Base-by-base conservation (phyloP, 2,888 invertebrate species). In the Calliphora vomitoria region DNA sequence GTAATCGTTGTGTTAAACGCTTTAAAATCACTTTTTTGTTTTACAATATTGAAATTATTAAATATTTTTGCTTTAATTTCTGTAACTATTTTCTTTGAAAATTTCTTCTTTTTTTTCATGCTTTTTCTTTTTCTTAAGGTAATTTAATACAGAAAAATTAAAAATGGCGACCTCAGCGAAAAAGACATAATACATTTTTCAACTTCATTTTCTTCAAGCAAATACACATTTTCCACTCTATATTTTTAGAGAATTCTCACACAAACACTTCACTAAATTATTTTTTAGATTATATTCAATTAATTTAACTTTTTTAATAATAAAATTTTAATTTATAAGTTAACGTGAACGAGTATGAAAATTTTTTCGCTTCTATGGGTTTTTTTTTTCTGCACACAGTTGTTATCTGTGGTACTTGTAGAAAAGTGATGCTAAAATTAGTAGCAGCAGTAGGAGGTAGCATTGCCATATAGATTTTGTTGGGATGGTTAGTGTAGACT, bases 101-200 rank as follows among this genome's bases (percentile, higher is more conserved):
- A 58, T 80, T 80, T 85, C 60, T 62, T 76, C 69, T 41, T 80
- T 79, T 84, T 84, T 79, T 58, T 84, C 66, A 79, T 79, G 58
- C 66, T 80, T 80, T 80, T 84, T 64, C 72, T 80, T 74, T 44
- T 76, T 25, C 25, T 83, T 50, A 38, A 85, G 79, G 79, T 85
- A 85, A 85, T 85, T 85, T 79, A 85, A 85, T 79, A 85, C 84
- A 74, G 79, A 85, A 80, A 85, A 80, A 85, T 85, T 80, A 80
- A 85, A 85, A 80, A 85, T 85, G 85, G 85, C 85, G 85, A 80
- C 85, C 60, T 38, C 75, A 53, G 35, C 53, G 60, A 62, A 80
- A 68, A 62, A 68, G 38, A 38, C 18, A 60, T 58, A 50, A 60
- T 75, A 68, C 41, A 80, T 75, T 50, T 62, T 44, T 68, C 50